Evolutionary conservation across 2,888 invertebrate species (phyloP).

Genomic region (Drosophila quinaria): DNA sequence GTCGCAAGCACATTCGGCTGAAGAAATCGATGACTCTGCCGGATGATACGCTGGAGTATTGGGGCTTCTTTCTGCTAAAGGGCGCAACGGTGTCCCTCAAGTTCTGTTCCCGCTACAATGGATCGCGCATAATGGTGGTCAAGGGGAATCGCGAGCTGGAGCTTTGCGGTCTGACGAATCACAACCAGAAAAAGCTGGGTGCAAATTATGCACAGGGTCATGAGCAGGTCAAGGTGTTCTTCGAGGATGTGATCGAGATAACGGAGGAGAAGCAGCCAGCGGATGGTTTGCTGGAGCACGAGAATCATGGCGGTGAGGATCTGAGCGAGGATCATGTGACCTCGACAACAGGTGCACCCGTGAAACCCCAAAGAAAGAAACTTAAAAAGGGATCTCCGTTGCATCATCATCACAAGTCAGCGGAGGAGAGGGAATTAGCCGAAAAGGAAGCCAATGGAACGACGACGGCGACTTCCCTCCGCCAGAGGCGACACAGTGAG

Average conservation of each 20-base stretch:
- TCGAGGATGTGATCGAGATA: constrained; percentile 87
- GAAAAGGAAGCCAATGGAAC: neutral
- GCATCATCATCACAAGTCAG: constrained; percentile 19
- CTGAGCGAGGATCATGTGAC: constrained; percentile 64
- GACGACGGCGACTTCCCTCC: constrained; percentile 10
- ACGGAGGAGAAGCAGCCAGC: constrained; percentile 70
- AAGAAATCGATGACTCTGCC: constrained; percentile 93
- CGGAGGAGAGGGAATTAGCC: neutral
- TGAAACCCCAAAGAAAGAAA: constrained; percentile 57
- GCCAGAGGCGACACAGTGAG: constrained; percentile 20
- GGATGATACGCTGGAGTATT: constrained; percentile 94
- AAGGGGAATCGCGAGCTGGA: constrained; percentile 92
- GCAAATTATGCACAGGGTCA: constrained; percentile 86
- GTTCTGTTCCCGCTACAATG: constrained; percentile 92
- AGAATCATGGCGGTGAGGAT: constrained; percentile 84
- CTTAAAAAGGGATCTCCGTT: constrained; percentile 73
- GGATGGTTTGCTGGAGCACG: constrained; percentile 74
- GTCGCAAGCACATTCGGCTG: constrained; percentile 91
- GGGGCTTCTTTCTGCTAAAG: constrained; percentile 93
- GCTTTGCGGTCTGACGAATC: constrained; percentile 92
- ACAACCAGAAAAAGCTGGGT: constrained; percentile 88
- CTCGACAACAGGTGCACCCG: constrained; percentile 12
- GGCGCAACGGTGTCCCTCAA: constrained; percentile 92
- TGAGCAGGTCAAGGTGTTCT: constrained; percentile 87
- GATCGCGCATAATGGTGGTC: constrained; percentile 92